Evolutionary conservation across 2,113 vertebrate species (phyloP), one percentile per base, ranked within the genome.

Genomic region (Mormyrus lacerda): DNA sequence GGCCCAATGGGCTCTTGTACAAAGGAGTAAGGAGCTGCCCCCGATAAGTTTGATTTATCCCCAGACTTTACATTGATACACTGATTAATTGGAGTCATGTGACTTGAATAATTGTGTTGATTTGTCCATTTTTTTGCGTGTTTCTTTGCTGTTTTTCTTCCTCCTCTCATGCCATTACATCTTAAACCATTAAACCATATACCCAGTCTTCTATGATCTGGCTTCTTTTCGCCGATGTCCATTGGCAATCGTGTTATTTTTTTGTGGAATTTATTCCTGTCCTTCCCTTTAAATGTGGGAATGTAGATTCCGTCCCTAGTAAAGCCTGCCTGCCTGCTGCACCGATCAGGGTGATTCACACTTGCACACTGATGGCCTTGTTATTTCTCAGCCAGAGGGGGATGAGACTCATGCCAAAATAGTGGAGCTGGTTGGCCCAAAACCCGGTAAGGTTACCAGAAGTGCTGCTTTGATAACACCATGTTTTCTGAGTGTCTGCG

Each of bases 401-500:
- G 97, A 98, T 0, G 97, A 98, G 94, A 97, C 96, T 88, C 96
- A 97, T 76, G 97, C 97, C 0, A 96, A 83, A 0, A 94, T 97
- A 89, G 87, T 97, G 87, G 97, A 97, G 27, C 90, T 96, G 21
- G 93, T 98, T 0, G 98, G 98, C 10, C 89, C 95, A 89, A 98
- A 97, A 91, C 96, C 96, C 93, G 97, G 98, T 98, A 91, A 93
- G 92, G 83, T 44, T 5, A 53, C 7, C 21, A 2, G 10, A 19
- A 19, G 24, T 8, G 39, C 8, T 21, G 27, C 17, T 39, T 9
- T 87, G 27, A 24, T 15, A 8, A 50, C 48, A 31, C 13, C 83
- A 31, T 11, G n/a, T 85, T 27, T 47, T 85, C 21, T n/a, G 10
- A 85, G 45, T 3, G 47, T 42, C 7, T 27, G 4, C 2, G 8